phyloP scores from a whole-genome alignment of 2,113 vertebrate genomes.

The Lycocorax pyrrhopterus region DNA sequence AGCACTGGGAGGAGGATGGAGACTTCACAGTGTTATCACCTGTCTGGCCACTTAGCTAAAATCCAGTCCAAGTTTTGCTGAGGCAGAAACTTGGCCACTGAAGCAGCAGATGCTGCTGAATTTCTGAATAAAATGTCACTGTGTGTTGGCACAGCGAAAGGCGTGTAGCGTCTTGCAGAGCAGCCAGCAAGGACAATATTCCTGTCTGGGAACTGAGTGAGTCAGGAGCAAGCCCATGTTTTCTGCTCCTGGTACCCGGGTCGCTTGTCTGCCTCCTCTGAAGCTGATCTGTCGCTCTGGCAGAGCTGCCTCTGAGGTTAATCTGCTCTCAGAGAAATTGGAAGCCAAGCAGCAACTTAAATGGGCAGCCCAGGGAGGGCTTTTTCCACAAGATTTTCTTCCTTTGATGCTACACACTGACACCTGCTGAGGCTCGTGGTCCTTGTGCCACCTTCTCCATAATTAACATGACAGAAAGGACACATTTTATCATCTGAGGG shows the following conservation, averaged over 20 bases:
- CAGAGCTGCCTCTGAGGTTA: background rate
- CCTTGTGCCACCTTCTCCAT: background rate
- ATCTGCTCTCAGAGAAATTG: background rate
- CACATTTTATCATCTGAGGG: background rate
- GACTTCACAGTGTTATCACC: background rate
- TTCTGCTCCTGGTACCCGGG: background rate
- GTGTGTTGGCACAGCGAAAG: slow-evolving; percentile 3
- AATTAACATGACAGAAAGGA: background rate
- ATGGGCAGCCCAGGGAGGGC: background rate
- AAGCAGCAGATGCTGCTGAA: slow-evolving; percentile 35
- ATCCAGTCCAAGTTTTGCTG: background rate
- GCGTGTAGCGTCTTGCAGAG: background rate
- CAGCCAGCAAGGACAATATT: slow-evolving; percentile 3
- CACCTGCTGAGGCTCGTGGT: background rate
- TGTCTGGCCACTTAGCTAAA: background rate
- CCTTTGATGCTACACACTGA: background rate
- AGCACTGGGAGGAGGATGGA: background rate
- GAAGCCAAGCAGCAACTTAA: background rate
- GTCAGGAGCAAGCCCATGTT: background rate
- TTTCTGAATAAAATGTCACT: slow-evolving; percentile 13
- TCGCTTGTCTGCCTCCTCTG: slow-evolving; percentile 24
- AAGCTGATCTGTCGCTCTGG: background rate
- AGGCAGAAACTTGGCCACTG: background rate
- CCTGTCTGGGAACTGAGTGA: background rate
- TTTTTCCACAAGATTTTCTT: background rate